Conservation (phyloP, 2,113 vertebrate species). For the Burhinus bistriatus region DNA sequence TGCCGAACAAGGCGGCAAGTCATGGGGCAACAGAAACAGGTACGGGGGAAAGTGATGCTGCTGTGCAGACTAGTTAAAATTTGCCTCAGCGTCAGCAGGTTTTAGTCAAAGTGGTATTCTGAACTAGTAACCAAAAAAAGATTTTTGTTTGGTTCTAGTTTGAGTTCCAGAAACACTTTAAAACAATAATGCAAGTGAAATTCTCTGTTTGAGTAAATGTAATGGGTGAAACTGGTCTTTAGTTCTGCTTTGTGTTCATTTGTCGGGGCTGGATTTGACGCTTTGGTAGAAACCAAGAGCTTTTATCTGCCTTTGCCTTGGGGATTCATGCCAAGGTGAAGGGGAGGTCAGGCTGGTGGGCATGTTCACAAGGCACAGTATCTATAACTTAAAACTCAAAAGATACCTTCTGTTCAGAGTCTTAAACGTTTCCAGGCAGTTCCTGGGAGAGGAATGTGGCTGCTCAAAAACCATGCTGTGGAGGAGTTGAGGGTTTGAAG, state of each 20-base stretch:
- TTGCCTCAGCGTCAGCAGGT: not conserved
- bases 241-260: not conserved
- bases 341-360: not conserved
- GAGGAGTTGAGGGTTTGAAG: not conserved
- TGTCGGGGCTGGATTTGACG: not conserved
- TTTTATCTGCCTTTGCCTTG: not conserved
- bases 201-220: not conserved
- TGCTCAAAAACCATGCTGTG: not conserved
- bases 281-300: not conserved
- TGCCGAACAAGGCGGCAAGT: not conserved
- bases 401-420: not conserved
- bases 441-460: not conserved
- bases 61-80: not conserved
- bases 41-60: not conserved
- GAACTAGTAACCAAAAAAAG: not conserved
- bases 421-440: not conserved
- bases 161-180: not conserved
- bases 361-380: not conserved
- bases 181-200: not conserved
- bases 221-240: not conserved
- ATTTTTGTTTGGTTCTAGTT: not conserved
- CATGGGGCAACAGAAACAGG: not conserved
- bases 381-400: not conserved
- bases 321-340: not conserved
- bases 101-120: not conserved